Percentiles rank a stretch among this genome's conserved stretches.
Evolutionary conservation across 2,888 invertebrate genomes (phyloP).

Genomic region (Geophilus truncorum): DNA sequence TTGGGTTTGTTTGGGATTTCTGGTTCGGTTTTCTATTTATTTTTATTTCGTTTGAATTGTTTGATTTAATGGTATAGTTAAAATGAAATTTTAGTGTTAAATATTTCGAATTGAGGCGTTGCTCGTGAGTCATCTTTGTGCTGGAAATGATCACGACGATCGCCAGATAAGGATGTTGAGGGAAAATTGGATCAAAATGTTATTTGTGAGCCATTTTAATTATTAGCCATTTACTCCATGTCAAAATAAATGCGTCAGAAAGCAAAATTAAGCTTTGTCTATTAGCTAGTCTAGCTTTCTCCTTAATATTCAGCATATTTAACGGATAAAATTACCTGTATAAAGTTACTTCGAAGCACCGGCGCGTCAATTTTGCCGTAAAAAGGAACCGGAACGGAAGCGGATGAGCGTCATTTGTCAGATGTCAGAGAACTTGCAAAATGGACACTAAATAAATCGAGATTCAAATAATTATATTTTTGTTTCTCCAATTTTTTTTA

Average conservation of each 20-base stretch:
- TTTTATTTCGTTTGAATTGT: not conserved
- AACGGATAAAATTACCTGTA: not conserved
- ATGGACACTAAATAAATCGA: no score
- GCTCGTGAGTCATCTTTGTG: slow-evolving; percentile 14
- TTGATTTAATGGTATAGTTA: not conserved
- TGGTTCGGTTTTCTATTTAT: not conserved
- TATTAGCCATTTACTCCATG: not conserved
- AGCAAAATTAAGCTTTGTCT: not conserved
- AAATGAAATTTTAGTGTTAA: not conserved
- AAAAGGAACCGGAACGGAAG: not conserved
- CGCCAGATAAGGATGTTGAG: not conserved
- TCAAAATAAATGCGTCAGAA: not conserved
- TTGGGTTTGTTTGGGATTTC: no score
- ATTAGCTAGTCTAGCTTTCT: not conserved
- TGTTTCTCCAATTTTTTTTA: no score
- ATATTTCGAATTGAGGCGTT: slow-evolving; percentile 7
- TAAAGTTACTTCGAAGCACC: not conserved
- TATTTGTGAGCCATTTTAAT: not conserved
- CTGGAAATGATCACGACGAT: not conserved
- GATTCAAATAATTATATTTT: no score
- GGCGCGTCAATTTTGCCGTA: not conserved
- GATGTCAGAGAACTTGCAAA: not conserved
- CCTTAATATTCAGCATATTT: not conserved
- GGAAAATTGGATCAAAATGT: not conserved
- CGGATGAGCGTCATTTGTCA: slow-evolving; percentile 11